Percentiles rank a stretch among this genome's conserved stretches.
These are phyloP conservation scores for Pygoscelis antarcticus DNA, from an alignment of 2,113 vertebrate species.

Conservation along the genomic window DNA sequence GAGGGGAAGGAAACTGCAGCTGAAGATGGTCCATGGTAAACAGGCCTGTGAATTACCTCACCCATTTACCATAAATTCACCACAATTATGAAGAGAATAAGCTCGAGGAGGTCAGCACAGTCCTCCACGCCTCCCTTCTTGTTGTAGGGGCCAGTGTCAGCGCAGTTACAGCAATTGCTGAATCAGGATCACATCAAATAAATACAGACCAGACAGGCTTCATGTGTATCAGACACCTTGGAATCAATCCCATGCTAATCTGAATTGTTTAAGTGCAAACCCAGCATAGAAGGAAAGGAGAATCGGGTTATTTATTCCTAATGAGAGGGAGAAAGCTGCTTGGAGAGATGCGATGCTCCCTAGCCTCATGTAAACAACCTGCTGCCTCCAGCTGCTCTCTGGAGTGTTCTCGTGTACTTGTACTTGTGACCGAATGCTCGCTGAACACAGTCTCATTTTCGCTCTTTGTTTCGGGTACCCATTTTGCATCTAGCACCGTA, in stretches of 20 bases:
- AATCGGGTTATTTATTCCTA: background rate
- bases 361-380: slow-evolving; percentile 17
- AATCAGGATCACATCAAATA: background rate
- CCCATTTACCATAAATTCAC: background rate
- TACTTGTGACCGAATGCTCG: slow-evolving; percentile 22
- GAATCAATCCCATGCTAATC: background rate
- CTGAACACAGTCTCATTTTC: background rate
- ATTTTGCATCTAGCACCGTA: background rate
- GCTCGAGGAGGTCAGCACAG: background rate
- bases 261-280: background rate
- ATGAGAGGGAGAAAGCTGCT: background rate
- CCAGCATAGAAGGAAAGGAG: background rate
- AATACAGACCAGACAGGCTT: background rate
- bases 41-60: background rate
- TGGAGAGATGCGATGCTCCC: background rate
- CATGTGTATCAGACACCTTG: rapidly evolving
- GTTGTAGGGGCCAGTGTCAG: background rate
- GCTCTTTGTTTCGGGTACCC: background rate
- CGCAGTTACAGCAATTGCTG: background rate
- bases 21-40: background rate
- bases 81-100: too few species aligned
- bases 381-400: slow-evolving; percentile 3
- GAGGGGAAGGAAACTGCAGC: background rate
- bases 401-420: background rate
- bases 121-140: background rate